Evolutionary conservation across 2,113 vertebrate genomes (phyloP).

Genomic region (Corydoras sp.): DNA sequence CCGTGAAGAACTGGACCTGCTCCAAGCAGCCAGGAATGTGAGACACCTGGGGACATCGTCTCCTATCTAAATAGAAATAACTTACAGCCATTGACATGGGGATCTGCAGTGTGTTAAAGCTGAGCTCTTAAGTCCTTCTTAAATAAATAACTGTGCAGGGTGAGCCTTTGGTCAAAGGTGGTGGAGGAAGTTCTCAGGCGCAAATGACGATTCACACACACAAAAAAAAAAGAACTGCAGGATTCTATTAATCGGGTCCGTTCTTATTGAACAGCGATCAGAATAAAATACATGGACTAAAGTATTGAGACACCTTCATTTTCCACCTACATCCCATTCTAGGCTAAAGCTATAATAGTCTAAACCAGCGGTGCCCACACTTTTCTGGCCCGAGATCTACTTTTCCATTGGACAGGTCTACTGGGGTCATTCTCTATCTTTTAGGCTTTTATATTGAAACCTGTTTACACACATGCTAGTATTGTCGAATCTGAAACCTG

Average conservation of each 20-base stretch:
- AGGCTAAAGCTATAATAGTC: too few relatives aligned
- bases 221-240: background rate
- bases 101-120: constrained; percentile 40
- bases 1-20: constrained; percentile 22
- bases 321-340: too few relatives aligned
- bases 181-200: constrained; percentile 16
- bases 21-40: constrained; percentile 21
- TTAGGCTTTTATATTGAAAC: too few relatives aligned
- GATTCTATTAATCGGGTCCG: background rate
- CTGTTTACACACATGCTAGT: too few relatives aligned
- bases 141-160: constrained; percentile 34
- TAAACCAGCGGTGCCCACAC: too few relatives aligned
- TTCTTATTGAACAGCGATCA: background rate
- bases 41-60: constrained; percentile 35
- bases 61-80: constrained; percentile 37
- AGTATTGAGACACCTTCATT: too few relatives aligned
- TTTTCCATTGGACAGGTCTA: too few relatives aligned
- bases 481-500: too few relatives aligned
- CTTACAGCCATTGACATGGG: constrained; percentile 32
- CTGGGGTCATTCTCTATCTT: too few relatives aligned
- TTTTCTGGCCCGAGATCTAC: too few relatives aligned
- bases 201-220: constrained; percentile 4
- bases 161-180: constrained; percentile 25
- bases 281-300: too few relatives aligned
- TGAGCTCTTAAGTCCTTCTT: constrained; percentile 37